Base-by-base conservation (phyloP, 2,888 invertebrate species). In the Macrophya alboannulata region DNA sequence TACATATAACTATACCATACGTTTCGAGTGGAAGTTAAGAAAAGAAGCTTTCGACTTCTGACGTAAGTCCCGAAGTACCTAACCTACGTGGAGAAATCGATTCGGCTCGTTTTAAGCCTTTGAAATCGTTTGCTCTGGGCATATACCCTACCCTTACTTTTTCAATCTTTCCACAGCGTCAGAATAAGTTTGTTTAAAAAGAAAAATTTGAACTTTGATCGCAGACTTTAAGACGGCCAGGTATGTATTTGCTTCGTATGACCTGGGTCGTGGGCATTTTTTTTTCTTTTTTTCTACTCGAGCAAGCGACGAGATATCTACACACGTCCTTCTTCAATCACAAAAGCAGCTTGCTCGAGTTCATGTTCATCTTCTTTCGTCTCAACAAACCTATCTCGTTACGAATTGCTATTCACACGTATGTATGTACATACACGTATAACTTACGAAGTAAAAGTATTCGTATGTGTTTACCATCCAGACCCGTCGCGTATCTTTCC, bases 21-120 rank as follows among this genome's bases (percentile, higher is more conserved):
- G 71, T 45, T 76, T 76, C 76, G 55, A 77, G 77, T 77, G 77
- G 77, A 77, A 55, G 55, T 77, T 17, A 55, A 77, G 77, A 55
- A 77, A 77, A 77, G 55, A 77, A 55, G 51, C 77, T 55, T 48
- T 77, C 55, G 55, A 55, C 48, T 77, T 6, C 21, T 21, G 74
- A 74, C 74, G 43, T 45, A 68, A 68, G 68, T 68, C 17, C 3
- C 45, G 9, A 74, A 45, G 10, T 25, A 45, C 31, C 31, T 10
- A 21, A 76, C 10, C 25, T 48, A 48, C 2, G 48, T 21, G 4
- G 25, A 45, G 21, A 25, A 51, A 77, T 74, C 74, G 31, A 74
- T 74, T 74, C 48, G 45, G 45, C 25, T 74, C 1, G 74, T 74
- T 48, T 48, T 10, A 45, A 45, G 10, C 25, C 12, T n/a, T 74